Evolutionary conservation across 2,113 vertebrate genomes (phyloP).

Genomic region (Phoenicopterus ruber): DNA sequence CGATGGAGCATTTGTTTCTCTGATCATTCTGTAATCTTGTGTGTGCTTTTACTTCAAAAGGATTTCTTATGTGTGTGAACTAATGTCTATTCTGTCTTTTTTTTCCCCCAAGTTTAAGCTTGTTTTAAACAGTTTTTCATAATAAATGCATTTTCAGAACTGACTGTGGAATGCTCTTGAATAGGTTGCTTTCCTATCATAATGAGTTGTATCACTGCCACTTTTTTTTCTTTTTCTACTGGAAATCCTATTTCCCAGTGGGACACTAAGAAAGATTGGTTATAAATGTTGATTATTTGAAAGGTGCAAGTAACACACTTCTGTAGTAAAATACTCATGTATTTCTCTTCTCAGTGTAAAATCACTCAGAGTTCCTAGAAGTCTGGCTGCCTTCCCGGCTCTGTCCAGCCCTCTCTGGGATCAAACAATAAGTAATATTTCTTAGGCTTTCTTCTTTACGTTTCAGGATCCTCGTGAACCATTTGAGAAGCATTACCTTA

Average conservation of each 20-base stretch:
- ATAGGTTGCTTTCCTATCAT: neutral
- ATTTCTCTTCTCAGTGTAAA: neutral
- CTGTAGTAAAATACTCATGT: neutral
- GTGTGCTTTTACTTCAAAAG: neutral
- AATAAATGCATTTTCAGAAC: constrained; percentile 29
- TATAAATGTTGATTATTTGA: neutral
- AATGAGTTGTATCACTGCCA: neutral
- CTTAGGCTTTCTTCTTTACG: neutral
- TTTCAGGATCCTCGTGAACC: neutral
- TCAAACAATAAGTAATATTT: neutral
- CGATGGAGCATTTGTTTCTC: neutral
- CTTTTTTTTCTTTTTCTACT: neutral
- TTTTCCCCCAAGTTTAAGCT: neutral
- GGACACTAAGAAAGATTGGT: neutral
- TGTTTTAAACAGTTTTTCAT: constrained; percentile 20
- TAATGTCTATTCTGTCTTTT: neutral
- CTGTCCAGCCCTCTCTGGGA: neutral
- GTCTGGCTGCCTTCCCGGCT: neutral
- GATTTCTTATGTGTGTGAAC: neutral
- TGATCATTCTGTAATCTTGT: neutral
- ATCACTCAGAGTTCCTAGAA: neutral
- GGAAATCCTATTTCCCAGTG: neutral
- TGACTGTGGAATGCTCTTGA: neutral
- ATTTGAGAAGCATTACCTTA: neutral
- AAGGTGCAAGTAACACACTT: neutral